Percentiles rank a stretch among this genome's conserved stretches.
Conservation (phyloP, 2,888 invertebrate species). For the Chaitophorus viminalis region DNA sequence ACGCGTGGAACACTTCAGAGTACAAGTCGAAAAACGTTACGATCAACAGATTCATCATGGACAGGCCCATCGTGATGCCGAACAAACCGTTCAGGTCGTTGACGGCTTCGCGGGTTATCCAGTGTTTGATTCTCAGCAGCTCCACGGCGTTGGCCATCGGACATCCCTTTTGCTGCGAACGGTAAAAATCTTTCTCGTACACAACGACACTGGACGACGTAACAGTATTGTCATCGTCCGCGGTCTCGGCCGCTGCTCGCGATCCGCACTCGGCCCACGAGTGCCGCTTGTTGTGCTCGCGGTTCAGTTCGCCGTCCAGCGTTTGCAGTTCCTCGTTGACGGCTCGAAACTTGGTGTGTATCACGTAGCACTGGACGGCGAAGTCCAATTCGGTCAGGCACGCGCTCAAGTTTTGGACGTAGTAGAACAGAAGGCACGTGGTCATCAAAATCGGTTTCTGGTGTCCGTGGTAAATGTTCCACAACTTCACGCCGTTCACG, state of each 20-base stretch:
- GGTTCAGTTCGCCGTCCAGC: background rate
- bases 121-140: slow-evolving; percentile 16
- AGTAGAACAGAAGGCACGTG: slow-evolving; percentile 40
- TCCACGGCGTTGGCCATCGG: background rate
- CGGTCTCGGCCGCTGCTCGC: background rate
- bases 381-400: slow-evolving; percentile 51
- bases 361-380: slow-evolving; percentile 11
- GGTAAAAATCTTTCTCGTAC: background rate
- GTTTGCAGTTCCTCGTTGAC: slow-evolving; percentile 29
- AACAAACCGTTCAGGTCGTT: background rate
- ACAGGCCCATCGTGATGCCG: background rate
- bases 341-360: slow-evolving; percentile 22
- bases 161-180: background rate
- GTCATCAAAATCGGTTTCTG: slow-evolving; percentile 18
- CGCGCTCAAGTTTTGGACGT: slow-evolving; percentile 50
- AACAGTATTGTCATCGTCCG: background rate
- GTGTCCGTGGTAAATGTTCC: slow-evolving; percentile 24
- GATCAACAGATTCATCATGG: background rate
- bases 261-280: background rate
- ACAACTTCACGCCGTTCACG: slow-evolving; percentile 24
- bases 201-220: background rate
- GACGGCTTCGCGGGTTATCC: slow-evolving; percentile 13
- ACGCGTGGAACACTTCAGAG: background rate
- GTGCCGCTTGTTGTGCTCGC: background rate
- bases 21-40: slow-evolving; percentile 29